Conservation (phyloP, 2,113 vertebrate genomes). For the Eolophus roseicapilla region DNA sequence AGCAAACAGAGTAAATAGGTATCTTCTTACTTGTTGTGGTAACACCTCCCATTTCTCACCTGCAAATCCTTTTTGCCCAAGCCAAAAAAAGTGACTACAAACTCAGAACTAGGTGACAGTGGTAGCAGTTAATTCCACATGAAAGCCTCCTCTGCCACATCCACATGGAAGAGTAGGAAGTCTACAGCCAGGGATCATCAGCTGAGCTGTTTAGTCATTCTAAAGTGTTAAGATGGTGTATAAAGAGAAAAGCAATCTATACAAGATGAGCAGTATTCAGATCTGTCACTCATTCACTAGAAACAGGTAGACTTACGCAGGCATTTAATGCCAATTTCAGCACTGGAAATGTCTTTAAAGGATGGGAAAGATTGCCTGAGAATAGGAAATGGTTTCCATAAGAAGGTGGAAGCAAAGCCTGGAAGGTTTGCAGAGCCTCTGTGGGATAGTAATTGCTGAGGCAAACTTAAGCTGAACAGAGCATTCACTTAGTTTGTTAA, state of each 20-base stretch:
- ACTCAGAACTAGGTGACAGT: not conserved
- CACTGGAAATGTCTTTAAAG: not conserved
- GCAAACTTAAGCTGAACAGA: slow-evolving; percentile 42
- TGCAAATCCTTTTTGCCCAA: not conserved
- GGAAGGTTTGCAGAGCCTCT: slow-evolving; percentile 25
- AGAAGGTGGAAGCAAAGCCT: not conserved
- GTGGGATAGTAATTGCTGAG: slow-evolving; percentile 36
- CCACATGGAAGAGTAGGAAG: not conserved
- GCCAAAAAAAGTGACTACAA: not conserved
- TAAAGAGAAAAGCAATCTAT: not conserved
- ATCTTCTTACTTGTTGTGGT: not conserved
- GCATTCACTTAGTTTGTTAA: slow-evolving; percentile 31
- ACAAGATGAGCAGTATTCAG: not conserved
- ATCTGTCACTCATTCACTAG: not conserved
- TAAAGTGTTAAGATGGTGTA: not conserved
- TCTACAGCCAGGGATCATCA: not conserved
- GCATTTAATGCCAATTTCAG: slow-evolving; percentile 11
- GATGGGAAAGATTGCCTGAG: not conserved
- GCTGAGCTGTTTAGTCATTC: not conserved
- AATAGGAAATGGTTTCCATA: not conserved
- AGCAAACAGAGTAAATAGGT: not conserved
- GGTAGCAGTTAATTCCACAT: not conserved
- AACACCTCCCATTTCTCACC: not conserved
- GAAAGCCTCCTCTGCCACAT: not conserved
- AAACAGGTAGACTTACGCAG: not conserved